Percentiles rank a stretch among this genome's conserved stretches.
These are phyloP conservation scores for Poeciliopsis presidionis DNA, from an alignment of 2,797 vertebrate genomes.

Conservation along the genomic window DNA sequence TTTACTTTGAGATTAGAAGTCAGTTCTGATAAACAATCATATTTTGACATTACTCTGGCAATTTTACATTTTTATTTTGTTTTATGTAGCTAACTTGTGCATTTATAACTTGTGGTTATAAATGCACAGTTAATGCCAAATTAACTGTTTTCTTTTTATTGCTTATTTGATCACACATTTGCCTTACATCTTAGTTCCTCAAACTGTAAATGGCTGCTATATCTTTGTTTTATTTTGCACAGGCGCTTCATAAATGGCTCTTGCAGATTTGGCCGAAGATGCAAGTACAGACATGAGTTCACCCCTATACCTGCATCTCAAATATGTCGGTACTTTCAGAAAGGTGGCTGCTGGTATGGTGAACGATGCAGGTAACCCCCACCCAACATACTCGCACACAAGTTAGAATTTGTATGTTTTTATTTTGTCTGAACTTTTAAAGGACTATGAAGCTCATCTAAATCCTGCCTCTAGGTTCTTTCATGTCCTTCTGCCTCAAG, in stretches of 20 bases:
- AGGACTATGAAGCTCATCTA: not conserved
- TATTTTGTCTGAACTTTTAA: no score
- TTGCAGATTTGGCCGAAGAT: conserved; percentile 79
- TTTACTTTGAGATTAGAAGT: not conserved
- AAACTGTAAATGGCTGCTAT: not conserved
- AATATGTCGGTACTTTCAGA: conserved; percentile 87
- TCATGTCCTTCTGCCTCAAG: conserved; percentile 65
- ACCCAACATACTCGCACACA: no score
- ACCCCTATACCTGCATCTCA: conserved; percentile 60
- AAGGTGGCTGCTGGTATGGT: conserved; percentile 85
- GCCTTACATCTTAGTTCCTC: not conserved
- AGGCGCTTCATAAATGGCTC: conserved; percentile 83
- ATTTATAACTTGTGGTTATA: not conserved
- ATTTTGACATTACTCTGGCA: not conserved
- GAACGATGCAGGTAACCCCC: conserved; percentile 82
- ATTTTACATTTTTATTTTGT: not conserved
- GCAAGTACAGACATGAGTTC: conserved; percentile 78
- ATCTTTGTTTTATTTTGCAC: conserved; percentile 7
- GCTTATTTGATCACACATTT: not conserved
- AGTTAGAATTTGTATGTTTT: no score
- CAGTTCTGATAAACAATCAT: not conserved
- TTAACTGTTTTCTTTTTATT: not conserved
- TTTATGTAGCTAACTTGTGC: not conserved
- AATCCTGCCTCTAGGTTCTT: conserved; percentile 76
- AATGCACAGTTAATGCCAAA: not conserved